Evolutionary conservation across 2,797 vertebrate species (phyloP).

Genomic region (Hyperoplus lanceolatus): DNA sequence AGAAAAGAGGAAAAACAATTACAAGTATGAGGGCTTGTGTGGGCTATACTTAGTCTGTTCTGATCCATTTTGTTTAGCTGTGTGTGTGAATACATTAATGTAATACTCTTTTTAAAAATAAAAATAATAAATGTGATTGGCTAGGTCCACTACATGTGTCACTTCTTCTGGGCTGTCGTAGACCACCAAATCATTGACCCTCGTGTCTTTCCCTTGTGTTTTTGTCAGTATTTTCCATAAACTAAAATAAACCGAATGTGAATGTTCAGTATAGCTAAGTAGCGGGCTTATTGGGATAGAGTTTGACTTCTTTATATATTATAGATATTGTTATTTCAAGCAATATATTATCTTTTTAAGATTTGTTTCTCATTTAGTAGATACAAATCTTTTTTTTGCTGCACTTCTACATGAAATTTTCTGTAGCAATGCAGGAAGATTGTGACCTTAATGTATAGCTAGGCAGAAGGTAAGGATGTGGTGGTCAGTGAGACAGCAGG

Average conservation of each 20-base stretch:
- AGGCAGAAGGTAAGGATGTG: neutral
- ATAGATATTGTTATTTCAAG: neutral
- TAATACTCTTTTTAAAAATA: neutral
- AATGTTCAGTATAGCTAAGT: neutral
- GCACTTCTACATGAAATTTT: neutral
- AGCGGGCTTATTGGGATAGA: neutral
- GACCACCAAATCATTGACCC: neutral
- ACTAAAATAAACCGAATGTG: neutral
- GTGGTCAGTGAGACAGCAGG: neutral
- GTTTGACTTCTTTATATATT: neutral
- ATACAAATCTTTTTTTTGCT: neutral
- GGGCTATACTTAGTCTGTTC: constrained; percentile 8
- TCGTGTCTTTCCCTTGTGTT: neutral
- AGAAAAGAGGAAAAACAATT: constrained; percentile 44
- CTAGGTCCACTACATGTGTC: neutral
- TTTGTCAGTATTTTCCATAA: neutral
- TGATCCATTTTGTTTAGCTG: neutral
- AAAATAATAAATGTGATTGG: too few relatives aligned
- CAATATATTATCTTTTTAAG: neutral
- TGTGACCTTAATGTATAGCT: neutral
- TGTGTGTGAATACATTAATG: neutral
- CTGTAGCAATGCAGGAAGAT: neutral
- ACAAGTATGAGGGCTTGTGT: constrained; percentile 24
- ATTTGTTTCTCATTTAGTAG: neutral
- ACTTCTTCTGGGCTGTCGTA: neutral